Evolutionary conservation across 2,113 vertebrate species (phyloP), one percentile per base, ranked within the genome.

Genomic region (Cervus canadensis): DNA sequence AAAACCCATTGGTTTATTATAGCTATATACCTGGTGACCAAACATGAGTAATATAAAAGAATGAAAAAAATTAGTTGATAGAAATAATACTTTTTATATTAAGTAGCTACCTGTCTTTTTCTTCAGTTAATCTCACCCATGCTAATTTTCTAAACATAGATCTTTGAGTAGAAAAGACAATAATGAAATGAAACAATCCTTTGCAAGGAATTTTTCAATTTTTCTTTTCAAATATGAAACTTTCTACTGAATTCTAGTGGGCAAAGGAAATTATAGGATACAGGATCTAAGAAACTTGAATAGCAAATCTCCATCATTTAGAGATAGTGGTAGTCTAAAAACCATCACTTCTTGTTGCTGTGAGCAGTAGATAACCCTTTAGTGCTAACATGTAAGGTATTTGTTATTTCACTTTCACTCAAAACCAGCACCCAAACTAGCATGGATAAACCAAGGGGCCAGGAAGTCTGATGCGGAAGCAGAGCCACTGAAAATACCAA

Each of bases 251-350:
- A 40, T 83, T 92, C 57, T 82, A 83, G 81, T 43, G 48, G 74
- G 60, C 87, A 62, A 83, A 92, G 40, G 64, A 92, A 95, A 97
- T 97, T 71, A 92, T 7, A 87, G 76, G 87, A 43, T 79, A 15
- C 6, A 96, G n/a, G 25, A 4, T 97, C 86, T 54, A 76, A 19
- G 50, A 89, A 93, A 60, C 50, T 62, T 92, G 79, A 93, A 87
- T 57, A 59, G n/a, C 7, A 74, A 60, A 59, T 89, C 52, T 97
- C 16, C 59, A 81, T 92, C 36, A 90, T 96, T 94, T 64, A 84
- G 60, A 89, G 79, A 91, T 82, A 95, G 91, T 74, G 81, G 95
- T 94, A 88, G 26, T 91, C 87, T 87, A 62, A 95, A 95, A 92
- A 93, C 28, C 91, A 95, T 54, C 9, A 54, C 74, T 81, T 93